These are phyloP conservation scores for Pomatostomus ruficeps DNA, from an alignment of 2,113 vertebrate genomes.

Conservation along the genomic window DNA sequence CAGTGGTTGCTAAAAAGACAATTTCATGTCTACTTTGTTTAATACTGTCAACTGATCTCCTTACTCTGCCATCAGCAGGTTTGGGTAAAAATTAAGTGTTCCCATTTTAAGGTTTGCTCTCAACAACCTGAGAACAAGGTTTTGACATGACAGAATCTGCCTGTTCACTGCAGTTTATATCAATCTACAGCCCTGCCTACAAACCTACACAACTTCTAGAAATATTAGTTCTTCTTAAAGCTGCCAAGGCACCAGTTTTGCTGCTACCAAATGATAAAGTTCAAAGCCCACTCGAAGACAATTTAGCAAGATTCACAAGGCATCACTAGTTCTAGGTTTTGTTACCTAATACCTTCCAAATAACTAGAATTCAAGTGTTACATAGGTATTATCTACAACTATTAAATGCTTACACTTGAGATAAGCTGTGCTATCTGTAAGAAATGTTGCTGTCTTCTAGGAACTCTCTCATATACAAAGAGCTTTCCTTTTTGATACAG, in stretches of 20 bases:
- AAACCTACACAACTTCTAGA: conserved; percentile 15
- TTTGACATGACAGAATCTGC: background rate
- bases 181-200: background rate
- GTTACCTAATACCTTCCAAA: background rate
- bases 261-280: background rate
- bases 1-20: background rate
- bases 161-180: background rate
- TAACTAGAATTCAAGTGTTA: background rate
- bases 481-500: background rate
- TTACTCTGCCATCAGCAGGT: background rate
- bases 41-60: background rate
- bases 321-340: background rate
- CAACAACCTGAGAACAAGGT: background rate
- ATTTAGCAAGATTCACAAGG: background rate
- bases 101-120: background rate
- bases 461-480: background rate
- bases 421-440: background rate
- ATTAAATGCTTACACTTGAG: background rate
- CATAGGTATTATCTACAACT: background rate
- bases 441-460: background rate
- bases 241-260: background rate
- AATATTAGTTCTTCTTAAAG: background rate
- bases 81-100: background rate
- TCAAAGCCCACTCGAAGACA: background rate
- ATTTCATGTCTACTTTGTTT: background rate